A percentile compares a stretch with the other conserved stretches of the same genome.
Conservation (phyloP, 2,888 invertebrate genomes). For the Osedax frankpressi region DNA sequence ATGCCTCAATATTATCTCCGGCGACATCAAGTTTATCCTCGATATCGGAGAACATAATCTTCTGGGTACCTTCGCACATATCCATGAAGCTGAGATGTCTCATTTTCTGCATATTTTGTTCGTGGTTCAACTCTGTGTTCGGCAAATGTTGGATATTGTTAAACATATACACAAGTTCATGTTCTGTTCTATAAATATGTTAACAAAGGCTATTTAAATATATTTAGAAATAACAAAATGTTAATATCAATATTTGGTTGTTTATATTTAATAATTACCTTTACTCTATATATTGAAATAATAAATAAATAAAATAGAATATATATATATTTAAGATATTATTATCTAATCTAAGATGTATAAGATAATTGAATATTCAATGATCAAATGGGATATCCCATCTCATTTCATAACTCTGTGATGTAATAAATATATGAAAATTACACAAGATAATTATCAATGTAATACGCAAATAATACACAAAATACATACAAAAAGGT, state of each 20-base stretch:
- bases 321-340: too few relatives aligned
- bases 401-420: too few relatives aligned
- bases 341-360: too few relatives aligned
- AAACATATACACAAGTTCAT: not conserved
- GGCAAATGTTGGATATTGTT: not conserved
- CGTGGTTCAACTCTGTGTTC: slow-evolving; percentile 64
- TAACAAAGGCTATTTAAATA: not conserved
- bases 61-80: slow-evolving; percentile 80
- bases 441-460: too few relatives aligned
- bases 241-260: not conserved
- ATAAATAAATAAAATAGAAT: not conserved
- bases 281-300: not conserved
- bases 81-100: slow-evolving; percentile 90
- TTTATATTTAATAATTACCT: too few relatives aligned
- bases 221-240: not conserved
- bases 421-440: too few relatives aligned
- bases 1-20: slow-evolving; percentile 79
- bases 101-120: slow-evolving; percentile 92
- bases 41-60: slow-evolving; percentile 79
- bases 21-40: slow-evolving; percentile 72
- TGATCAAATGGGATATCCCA: too few relatives aligned
- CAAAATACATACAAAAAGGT: too few relatives aligned
- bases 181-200: not conserved
- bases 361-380: too few relatives aligned
- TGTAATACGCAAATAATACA: too few relatives aligned